These are phyloP conservation scores for Acleris cristana DNA, from an alignment of 2,888 invertebrate genomes.

Conservation along the genomic window DNA sequence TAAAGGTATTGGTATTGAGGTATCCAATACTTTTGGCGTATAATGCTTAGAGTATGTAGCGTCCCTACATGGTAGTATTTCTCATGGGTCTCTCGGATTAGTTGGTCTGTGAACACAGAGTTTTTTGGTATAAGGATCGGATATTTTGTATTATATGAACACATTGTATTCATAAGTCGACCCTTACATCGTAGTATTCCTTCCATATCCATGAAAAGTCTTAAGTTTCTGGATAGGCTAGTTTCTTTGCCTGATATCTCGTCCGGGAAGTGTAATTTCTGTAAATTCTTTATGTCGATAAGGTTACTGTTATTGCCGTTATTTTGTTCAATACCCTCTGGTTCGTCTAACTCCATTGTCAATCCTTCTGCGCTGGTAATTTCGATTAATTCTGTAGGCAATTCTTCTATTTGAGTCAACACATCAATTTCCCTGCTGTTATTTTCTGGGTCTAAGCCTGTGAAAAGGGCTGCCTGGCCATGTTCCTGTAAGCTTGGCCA, in stretches of 20 bases:
- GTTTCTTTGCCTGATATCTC: slow-evolving; percentile 3
- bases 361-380: background rate
- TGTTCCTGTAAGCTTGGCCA: slow-evolving; percentile 4
- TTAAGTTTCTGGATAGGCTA: slow-evolving; percentile 1
- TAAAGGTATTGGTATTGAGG: slow-evolving; percentile 9
- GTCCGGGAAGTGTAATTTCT: background rate
- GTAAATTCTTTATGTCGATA: background rate
- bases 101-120: background rate
- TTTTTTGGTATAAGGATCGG: slow-evolving; percentile 7
- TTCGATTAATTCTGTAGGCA: background rate
- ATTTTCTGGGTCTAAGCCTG: background rate
- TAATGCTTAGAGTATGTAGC: no score
- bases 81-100: background rate
- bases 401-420: no score
- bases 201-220: slow-evolving; percentile 7
- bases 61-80: background rate
- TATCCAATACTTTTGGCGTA: no score
- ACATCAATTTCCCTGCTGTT: no score
- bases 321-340: background rate
- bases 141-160: slow-evolving; percentile 7
- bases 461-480: background rate
- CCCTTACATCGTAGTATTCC: slow-evolving; percentile 6
- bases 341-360: background rate
- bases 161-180: background rate
- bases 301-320: background rate